phyloP scores from a whole-genome alignment of 2,888 invertebrate genomes.

The Hyalella azteca region DNA sequence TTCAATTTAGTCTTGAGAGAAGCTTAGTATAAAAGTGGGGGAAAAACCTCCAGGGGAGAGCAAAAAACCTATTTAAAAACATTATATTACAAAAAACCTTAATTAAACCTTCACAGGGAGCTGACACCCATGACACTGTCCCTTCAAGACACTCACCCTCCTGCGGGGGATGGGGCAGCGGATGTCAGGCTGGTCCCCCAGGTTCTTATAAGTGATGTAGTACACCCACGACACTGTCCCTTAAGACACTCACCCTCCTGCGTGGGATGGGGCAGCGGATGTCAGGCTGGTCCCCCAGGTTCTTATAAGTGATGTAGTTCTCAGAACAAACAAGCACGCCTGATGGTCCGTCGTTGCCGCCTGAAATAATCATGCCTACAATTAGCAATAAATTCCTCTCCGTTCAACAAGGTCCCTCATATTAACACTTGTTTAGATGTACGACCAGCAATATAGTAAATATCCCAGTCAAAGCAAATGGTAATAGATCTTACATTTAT shows the following conservation, averaged over 20 bases:
- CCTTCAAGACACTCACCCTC: too few species aligned
- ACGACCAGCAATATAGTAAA: too few species aligned
- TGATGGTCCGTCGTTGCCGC: slow-evolving; percentile 97
- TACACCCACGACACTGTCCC: background rate
- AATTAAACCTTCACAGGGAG: too few species aligned
- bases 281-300: slow-evolving; percentile 98
- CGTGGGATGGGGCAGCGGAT: slow-evolving; percentile 96
- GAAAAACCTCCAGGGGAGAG: too few species aligned
- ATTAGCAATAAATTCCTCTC: background rate
- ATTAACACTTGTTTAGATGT: background rate
- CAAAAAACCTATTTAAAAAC: too few species aligned
- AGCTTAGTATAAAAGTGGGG: too few species aligned
- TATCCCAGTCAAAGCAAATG: too few species aligned
- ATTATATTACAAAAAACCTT: too few species aligned
- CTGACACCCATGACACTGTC: too few species aligned
- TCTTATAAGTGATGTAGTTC: slow-evolving; percentile 98
- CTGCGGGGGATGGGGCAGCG: slow-evolving; percentile 93
- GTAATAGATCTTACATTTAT: too few species aligned
- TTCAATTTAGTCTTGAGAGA: too few species aligned
- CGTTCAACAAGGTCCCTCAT: too few species aligned
- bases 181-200: slow-evolving; percentile 99
- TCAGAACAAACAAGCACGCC: slow-evolving; percentile 99
- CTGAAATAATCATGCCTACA: slow-evolving; percentile 25
- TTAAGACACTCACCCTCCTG: slow-evolving; percentile 69
- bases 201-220: slow-evolving; percentile 73